These are phyloP conservation scores for Melanargia galathea DNA, from an alignment of 2,888 invertebrate species.

Conservation along the genomic window DNA sequence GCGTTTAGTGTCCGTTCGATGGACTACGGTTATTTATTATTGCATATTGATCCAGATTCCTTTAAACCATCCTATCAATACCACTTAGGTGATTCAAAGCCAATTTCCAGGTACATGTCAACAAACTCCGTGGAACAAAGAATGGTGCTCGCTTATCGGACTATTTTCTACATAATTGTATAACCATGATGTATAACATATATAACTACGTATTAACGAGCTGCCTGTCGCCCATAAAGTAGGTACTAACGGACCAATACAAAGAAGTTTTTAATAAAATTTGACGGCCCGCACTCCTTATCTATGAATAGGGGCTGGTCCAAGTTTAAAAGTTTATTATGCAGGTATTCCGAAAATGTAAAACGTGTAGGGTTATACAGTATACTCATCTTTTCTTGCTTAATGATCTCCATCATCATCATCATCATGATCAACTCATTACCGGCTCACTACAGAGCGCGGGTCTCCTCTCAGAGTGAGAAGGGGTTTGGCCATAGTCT, in stretches of 20 bases:
- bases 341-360: not conserved
- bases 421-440: too few relatives aligned
- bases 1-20: too few relatives aligned
- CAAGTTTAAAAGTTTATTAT: slow-evolving; percentile 30
- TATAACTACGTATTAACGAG: slow-evolving; percentile 39
- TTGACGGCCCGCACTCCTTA: slow-evolving; percentile 62
- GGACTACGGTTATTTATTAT: not conserved
- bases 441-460: too few relatives aligned
- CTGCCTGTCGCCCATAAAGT: slow-evolving; percentile 58
- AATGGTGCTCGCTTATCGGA: slow-evolving; percentile 53
- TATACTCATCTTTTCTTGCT: too few relatives aligned
- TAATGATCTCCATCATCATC: too few relatives aligned
- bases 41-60: slow-evolving; percentile 37
- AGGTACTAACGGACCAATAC: slow-evolving; percentile 55
- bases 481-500: too few relatives aligned
- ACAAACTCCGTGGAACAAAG: slow-evolving; percentile 60
- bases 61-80: slow-evolving; percentile 37
- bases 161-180: slow-evolving; percentile 40
- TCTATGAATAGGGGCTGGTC: slow-evolving; percentile 48
- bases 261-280: slow-evolving; percentile 71
- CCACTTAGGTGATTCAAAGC: slow-evolving; percentile 42
- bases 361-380: not conserved
- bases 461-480: too few relatives aligned
- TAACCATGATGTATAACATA: too few relatives aligned
- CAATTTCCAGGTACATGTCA: slow-evolving; percentile 53